Percentiles rank a stretch among this genome's conserved stretches.
phyloP scores from a whole-genome alignment of 2,888 invertebrate species.

The Ellobium chinense region DNA sequence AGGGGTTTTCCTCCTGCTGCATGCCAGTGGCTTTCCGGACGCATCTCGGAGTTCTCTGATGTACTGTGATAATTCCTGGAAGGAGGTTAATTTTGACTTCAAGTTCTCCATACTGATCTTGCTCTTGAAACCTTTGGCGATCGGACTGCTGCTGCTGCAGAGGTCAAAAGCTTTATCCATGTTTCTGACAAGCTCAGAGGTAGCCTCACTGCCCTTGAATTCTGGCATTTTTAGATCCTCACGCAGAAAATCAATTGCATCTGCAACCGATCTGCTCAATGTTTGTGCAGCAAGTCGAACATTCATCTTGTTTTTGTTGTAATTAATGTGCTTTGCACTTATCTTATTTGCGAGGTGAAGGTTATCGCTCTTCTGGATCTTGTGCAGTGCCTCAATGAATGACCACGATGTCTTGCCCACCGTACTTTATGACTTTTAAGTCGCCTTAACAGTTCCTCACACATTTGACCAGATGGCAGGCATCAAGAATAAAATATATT shows the following conservation, averaged over 20 bases:
- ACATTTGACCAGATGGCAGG: slow-evolving; percentile 18
- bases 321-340: not conserved
- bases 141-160: slow-evolving; percentile 6
- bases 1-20: slow-evolving; percentile 3
- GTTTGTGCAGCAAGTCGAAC: slow-evolving; percentile 27
- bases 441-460: slow-evolving; percentile 28
- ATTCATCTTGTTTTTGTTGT: slow-evolving; percentile 15
- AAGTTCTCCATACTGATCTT: not conserved
- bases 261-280: slow-evolving; percentile 3
- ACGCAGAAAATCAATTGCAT: not conserved
- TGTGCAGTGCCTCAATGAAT: not conserved
- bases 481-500: slow-evolving; percentile 22
- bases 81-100: not conserved
- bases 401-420: not conserved
- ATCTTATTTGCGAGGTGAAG: slow-evolving; percentile 21
- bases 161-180: slow-evolving; percentile 28
- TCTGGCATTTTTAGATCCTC: not conserved
- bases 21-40: not conserved
- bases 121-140: slow-evolving; percentile 3
- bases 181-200: not conserved
- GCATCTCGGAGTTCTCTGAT: not conserved
- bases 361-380: slow-evolving; percentile 6
- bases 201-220: not conserved
- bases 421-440: not conserved
- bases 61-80: slow-evolving; percentile 2